Evolutionary conservation across 2,113 vertebrate genomes (phyloP), one percentile per base, ranked within the genome.

Genomic region (Oncorhynchus tshawytscha): DNA sequence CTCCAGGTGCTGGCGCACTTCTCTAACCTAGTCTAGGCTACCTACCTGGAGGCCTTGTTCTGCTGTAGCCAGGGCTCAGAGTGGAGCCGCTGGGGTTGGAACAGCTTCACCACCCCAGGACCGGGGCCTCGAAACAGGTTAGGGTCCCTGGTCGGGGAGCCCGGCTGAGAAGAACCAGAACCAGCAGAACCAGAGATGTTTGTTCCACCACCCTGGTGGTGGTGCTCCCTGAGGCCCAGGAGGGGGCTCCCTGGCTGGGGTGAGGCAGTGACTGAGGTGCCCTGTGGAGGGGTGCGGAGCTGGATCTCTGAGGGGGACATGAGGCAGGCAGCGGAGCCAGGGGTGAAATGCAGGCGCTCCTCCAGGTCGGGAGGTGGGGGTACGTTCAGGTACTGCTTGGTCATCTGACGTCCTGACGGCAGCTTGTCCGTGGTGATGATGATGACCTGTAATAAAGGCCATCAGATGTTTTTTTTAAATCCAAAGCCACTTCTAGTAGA

Each of bases 401-500:
- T 95, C 24, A 90, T 95, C 73, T 95, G 94, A 76, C 89, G 92
- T n/a, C 95, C 96, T 0, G 93, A 94, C 0, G 89, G 86, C 0
- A 94, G 94, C 78, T 91, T 97, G 60, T 94, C 94, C 0, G 89
- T 96, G 0, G 94, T 96, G 82, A 98, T 97, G 76, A 98, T 97
- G 78, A 99, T 98, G 9, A 98, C 96, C 67, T 99, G 16, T 22
- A 64, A 64, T 64, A 18, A 16, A 25, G 4, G 16, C n/a, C 20
- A 25, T 64, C 3, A 16, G 16, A 64, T 45, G 39, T 3, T 11
- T 45, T 11, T 45, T 6, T 31, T 31, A 0, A 31, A 45, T 45
- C 9, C 39, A 45, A 45, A 45, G 39, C 39, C 2, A 45, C 39
- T 45, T 45, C 39, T 45, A 45, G 9, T 45, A 45, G 39, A 45